Percentiles rank a stretch among this genome's conserved stretches.
These are phyloP conservation scores for Parthenolecanium corni DNA, from an alignment of 2,888 invertebrate genomes.

Conservation along the genomic window DNA sequence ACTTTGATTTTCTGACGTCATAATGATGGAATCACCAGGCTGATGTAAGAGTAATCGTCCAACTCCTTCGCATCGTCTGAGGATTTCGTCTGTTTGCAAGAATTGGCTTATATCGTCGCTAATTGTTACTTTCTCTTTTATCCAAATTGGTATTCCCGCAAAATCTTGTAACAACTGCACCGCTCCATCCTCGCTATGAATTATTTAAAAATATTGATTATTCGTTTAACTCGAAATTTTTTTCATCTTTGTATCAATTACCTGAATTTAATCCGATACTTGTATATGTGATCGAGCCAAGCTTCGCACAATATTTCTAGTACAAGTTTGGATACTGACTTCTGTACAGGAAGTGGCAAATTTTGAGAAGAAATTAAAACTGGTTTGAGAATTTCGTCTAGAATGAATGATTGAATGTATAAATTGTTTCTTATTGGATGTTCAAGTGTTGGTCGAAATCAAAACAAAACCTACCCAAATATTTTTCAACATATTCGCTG, in stretches of 20 bases:
- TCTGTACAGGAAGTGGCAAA: slow-evolving; percentile 41
- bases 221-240: too few species aligned
- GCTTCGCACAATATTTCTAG: slow-evolving; percentile 73
- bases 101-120: slow-evolving; percentile 37
- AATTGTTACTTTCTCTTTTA: slow-evolving; percentile 41
- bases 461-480: slow-evolving; percentile 47
- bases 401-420: slow-evolving; percentile 33
- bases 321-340: slow-evolving; percentile 61
- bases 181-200: slow-evolving; percentile 56
- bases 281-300: slow-evolving; percentile 76
- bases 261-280: slow-evolving; percentile 67
- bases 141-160: slow-evolving; percentile 64
- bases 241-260: slow-evolving; percentile 32
- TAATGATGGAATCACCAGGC: slow-evolving; percentile 73
- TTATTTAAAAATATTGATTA: neutral
- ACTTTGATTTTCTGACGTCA: slow-evolving; percentile 43
- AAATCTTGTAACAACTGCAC: slow-evolving; percentile 70
- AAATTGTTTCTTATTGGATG: neutral
- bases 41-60: slow-evolving; percentile 64
- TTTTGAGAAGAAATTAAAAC: slow-evolving; percentile 62
- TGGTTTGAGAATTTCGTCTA: slow-evolving; percentile 63
- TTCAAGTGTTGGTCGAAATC: neutral
- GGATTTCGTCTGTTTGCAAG: slow-evolving; percentile 41
- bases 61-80: slow-evolving; percentile 72
- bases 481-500: slow-evolving; percentile 58